Base-by-base conservation (phyloP, 2,113 vertebrate genomes). In the Pimephales promelas region DNA sequence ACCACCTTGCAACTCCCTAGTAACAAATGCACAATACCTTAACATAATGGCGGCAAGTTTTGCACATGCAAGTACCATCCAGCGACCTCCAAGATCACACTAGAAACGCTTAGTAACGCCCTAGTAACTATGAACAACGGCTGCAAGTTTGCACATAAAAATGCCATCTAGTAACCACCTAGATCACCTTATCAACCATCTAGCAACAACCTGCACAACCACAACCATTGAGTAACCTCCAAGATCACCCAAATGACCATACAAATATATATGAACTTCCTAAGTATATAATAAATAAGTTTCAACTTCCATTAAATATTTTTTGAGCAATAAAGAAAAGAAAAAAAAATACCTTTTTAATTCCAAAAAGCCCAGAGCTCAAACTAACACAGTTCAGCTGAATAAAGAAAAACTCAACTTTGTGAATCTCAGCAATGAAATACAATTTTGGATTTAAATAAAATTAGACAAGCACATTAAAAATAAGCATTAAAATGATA, bases 311-410 rank as follows among this genome's bases (percentile, higher is more conserved):
- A n/a, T n/a, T n/a, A n/a, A n/a, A n/a, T n/a, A n/a, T n/a, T n/a
- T n/a, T n/a, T 61, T 43, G 22, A 26, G n/a, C 34, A 61, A 61
- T 61, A 78, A 59, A 59, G 18, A 36, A 57, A 11, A 4, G 7
- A 13, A 49, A 16, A 49, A 28, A 28, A 10, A 31, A 57, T 0
- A 76, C 26, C 7, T 40, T 26, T 40, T 26, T 78, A 45, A 80
- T 66, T 80, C 59, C 10, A 43, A 31, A 49, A 66, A 80, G 78
- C 40, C 78, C 43, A 49, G 26, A 34, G 78, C 78, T 80, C 43
- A 34, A 66, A 31, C 59, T 79, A 5, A 22, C 43, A 31, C 59
- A 49, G 24, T 34, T 79, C 24, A 66, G 24, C 18, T 49, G 26
- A 66, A 80, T 66, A 49, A 80, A 80, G 76, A 45, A 61, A 61